Evolutionary conservation across 2,888 invertebrate species (phyloP).

Genomic region (Tetanocera ferruginea): DNA sequence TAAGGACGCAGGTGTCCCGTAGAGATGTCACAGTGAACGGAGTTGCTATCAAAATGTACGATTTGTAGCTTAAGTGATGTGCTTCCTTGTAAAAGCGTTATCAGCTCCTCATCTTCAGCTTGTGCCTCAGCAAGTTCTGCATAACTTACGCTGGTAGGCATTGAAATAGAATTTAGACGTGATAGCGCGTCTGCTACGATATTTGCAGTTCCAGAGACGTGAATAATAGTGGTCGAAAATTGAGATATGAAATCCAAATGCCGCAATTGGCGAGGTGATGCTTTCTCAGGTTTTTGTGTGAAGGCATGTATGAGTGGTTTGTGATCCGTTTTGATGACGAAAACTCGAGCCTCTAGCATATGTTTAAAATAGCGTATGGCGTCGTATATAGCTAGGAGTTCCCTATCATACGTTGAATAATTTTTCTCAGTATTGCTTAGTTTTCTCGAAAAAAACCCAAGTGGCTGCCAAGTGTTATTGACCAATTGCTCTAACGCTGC

Average conservation of each 20-base stretch:
- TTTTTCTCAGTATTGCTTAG: slow-evolving; percentile 24
- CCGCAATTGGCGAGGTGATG: slow-evolving; percentile 60
- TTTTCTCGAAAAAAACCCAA: slow-evolving; percentile 61
- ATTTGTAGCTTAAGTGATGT: slow-evolving; percentile 34
- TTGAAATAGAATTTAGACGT: no score
- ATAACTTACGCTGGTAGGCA: no score
- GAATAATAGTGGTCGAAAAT: slow-evolving; percentile 39
- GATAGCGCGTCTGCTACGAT: slow-evolving; percentile 49
- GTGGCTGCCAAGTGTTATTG: slow-evolving; percentile 40
- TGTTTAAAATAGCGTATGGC: slow-evolving; percentile 32
- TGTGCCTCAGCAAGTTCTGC: no score
- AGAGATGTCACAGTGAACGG: slow-evolving; percentile 32
- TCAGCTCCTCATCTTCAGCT: no score
- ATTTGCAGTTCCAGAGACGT: slow-evolving; percentile 46
- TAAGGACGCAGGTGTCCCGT: slow-evolving; percentile 23
- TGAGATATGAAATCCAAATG: slow-evolving; percentile 58
- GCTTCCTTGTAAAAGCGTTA: no score
- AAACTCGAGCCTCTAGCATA: slow-evolving; percentile 39
- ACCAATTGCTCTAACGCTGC: slow-evolving; percentile 43
- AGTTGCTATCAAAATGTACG: slow-evolving; percentile 21
- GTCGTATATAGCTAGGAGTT: slow-evolving; percentile 43
- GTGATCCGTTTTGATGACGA: slow-evolving; percentile 48
- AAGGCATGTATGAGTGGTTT: slow-evolving; percentile 55
- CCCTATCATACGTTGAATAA: slow-evolving; percentile 43
- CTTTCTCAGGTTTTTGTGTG: slow-evolving; percentile 53